phyloP scores from a whole-genome alignment of 2,888 invertebrate genomes.

The Lasioglossum villosulum region DNA sequence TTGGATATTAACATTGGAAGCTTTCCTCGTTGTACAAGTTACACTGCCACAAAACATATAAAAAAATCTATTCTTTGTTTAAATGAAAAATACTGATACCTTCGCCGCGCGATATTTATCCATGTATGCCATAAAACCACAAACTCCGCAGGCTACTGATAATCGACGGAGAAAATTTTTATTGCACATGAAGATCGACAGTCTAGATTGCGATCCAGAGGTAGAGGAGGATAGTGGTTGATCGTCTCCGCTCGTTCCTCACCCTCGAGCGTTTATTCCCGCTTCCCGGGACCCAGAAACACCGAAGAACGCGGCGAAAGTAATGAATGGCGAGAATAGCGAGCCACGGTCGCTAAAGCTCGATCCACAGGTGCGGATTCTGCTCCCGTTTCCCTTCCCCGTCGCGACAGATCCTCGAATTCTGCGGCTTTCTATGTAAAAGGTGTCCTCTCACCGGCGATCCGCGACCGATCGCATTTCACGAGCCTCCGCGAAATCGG shows the following conservation, averaged over 20 bases:
- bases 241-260: background rate
- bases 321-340: slow-evolving; percentile 69
- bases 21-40: too few relatives aligned
- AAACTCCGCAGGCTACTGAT: background rate
- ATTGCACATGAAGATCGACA: background rate
- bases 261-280: slow-evolving; percentile 8
- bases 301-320: slow-evolving; percentile 61
- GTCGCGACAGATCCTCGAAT: slow-evolving; percentile 51
- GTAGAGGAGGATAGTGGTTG: background rate
- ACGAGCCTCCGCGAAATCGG: slow-evolving; percentile 5
- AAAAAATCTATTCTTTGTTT: background rate
- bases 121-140: background rate
- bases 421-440: slow-evolving; percentile 40
- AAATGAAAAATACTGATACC: background rate
- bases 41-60: too few relatives aligned
- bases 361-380: slow-evolving; percentile 66
- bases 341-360: slow-evolving; percentile 42
- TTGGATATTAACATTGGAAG: too few relatives aligned
- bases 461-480: slow-evolving; percentile 17
- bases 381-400: slow-evolving; percentile 53
- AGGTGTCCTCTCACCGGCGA: slow-evolving; percentile 16
- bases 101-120: background rate
- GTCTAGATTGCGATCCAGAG: background rate
- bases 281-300: slow-evolving; percentile 58
- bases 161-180: background rate